Evolutionary conservation across 2,113 vertebrate species (phyloP), one percentile per base, ranked within the genome.

Genomic region (Thalassoma bifasciatum): DNA sequence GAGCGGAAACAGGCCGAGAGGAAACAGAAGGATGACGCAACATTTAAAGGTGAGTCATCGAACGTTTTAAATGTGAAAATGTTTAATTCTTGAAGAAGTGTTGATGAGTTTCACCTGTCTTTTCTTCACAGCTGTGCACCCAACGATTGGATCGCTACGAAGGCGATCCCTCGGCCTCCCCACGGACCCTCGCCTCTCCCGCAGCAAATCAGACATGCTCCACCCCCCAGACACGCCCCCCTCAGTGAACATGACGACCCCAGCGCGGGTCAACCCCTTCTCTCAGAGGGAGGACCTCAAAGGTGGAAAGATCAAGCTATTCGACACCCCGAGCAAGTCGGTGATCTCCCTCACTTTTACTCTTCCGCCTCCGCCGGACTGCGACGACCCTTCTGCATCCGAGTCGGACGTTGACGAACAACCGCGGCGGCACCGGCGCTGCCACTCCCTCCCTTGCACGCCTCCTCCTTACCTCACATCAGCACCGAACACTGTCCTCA

Each of bases 221-320:
- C 94, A 95, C 76, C 73, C 93, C 0, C 89, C 66, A 10, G 86
- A 85, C 52, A 78, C 83, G 0, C 87, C 92, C 0, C 86, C 91
- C 0, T 79, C 89, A 36, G 40, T 22, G 65, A 46, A 56, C 23
- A 13, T 52, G 36, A 94, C 95, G 3, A 89, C 22, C 0, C 91
- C 90, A 0, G 77, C 93, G 8, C 94, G 96, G 0, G 75, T 98
- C 82, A 99, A 98, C 88, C 98, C 98, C 44, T 99, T 99, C 89
- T 98, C 97, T 14, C 95, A 92, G 21, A 93, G 96, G 2, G 94
- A 98, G 86, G 98, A 98, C 86, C 94, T 99, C 53, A 96, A 96
- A 38, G 96, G 97, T 0, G 97, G 97, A 22, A 95, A 95, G 84
- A 98, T 96, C 89, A 99, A 99, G 91, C 95, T 99, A 42, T 96